A percentile compares a stretch with the other conserved stretches of the same genome.
Evolutionary conservation across 2,888 invertebrate genomes (phyloP).

Genomic region (Drosophila glabriapex): DNA sequence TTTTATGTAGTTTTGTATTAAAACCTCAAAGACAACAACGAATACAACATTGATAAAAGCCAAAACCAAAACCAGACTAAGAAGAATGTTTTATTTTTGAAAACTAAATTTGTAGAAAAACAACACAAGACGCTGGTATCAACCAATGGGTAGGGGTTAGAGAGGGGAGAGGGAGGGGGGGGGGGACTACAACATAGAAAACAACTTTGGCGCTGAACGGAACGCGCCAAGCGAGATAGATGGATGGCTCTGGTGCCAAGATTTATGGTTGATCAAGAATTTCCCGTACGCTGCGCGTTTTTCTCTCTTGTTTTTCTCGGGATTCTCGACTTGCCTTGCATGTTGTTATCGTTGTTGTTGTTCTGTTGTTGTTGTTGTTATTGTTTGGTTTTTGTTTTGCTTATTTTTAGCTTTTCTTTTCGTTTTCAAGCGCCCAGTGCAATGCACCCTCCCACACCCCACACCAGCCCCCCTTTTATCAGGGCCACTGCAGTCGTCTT

Average conservation of each 20-base stretch:
- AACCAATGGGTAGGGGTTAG: not conserved
- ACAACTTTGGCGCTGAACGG: constrained; percentile 77
- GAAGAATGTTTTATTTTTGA: constrained; percentile 69
- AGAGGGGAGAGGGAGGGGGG: not conserved
- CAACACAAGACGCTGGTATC: constrained; percentile 33
- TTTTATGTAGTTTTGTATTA: constrained; percentile 29
- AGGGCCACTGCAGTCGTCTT: constrained; percentile 31
- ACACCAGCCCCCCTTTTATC: not conserved
- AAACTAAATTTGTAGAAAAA: constrained; percentile 58
- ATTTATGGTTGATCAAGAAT: constrained; percentile 83
- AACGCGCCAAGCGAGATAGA: constrained; percentile 82
- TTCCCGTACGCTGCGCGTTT: constrained; percentile 74
- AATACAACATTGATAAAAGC: constrained; percentile 23
- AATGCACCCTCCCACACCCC: constrained; percentile 35
- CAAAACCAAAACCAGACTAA: constrained; percentile 48
- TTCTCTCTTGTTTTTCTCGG: constrained; percentile 38
- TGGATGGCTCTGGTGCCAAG: constrained; percentile 80
- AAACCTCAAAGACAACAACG: constrained; percentile 12
- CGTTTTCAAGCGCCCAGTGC: constrained; percentile 62
- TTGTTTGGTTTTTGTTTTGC: constrained; percentile 34
- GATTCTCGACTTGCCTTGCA: constrained; percentile 33
- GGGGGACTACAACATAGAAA: constrained; percentile 54
- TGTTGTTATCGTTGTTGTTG: constrained; percentile 21
- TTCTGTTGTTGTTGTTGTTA: constrained; percentile 17
- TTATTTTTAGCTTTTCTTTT: constrained; percentile 76